Conservation (phyloP, 1,140 invertebrate genomes). For the Cydia splendana region DNA sequence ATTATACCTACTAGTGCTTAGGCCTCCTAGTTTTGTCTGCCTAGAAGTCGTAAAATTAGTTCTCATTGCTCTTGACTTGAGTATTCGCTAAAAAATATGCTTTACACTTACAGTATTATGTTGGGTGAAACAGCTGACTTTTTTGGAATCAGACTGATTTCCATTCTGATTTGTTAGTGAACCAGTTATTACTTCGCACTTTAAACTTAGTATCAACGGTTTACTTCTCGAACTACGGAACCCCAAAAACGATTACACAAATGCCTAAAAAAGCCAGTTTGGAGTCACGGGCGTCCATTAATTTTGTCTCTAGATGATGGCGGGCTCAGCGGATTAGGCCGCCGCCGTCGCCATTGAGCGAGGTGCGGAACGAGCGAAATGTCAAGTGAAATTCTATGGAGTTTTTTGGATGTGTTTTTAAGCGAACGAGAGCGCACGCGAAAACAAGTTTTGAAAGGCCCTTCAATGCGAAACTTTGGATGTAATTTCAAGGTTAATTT, state of each 20-base stretch:
- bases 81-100: no score
- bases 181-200: background rate
- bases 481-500: no score
- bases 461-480: no score
- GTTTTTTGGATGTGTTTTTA: background rate
- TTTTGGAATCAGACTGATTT: no score
- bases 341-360: background rate
- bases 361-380: background rate
- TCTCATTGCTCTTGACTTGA: no score
- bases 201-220: background rate
- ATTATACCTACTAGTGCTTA: no score
- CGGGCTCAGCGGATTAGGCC: conserved; percentile 10
- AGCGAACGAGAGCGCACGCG: background rate
- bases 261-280: conserved; percentile 14
- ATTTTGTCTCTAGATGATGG: conserved; percentile 18
- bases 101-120: no score
- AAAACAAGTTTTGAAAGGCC: background rate
- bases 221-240: background rate
- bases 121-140: no score
- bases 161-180: background rate
- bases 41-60: no score
- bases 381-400: background rate
- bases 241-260: conserved; percentile 9
- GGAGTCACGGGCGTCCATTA: conserved; percentile 11
- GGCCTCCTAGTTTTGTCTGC: no score